Evolutionary conservation across 2,113 vertebrate species (phyloP), one percentile per base, ranked within the genome.

Genomic region (Harpagus bidentatus): DNA sequence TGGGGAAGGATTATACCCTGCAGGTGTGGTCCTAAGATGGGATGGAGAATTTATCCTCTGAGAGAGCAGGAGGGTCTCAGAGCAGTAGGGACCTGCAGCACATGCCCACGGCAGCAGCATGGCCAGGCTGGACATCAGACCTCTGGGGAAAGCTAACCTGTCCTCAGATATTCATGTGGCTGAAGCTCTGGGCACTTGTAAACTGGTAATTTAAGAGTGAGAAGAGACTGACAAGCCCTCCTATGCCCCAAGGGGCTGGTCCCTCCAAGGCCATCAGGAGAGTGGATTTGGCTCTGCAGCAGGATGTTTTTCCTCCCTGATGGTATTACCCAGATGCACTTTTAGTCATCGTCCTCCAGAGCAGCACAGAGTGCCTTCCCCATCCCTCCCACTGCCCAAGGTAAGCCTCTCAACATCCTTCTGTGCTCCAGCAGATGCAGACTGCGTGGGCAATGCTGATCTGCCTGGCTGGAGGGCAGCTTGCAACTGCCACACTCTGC

Each of bases 401-500:
- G 17, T 19, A 22, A 53, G 29, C 3, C 23, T 32, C 26, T 72
- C 1, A 0, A 62, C 23, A 4, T 40, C 9, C 1, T 65, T 71
- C 77, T 86, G 4, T 65, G 45, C 62, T 21, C 14, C 86, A 97
- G 96, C 89, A 90, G 92, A 95, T 93, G 94, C 61, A 55, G 53
- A 59, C 67, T 3, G 0, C 36, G 36, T 86, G 85, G 18, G 40
- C 42, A 18, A 63, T 94, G 81, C 67, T 98, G 40, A 34, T 98
- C 38, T 80, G 76, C 14, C 59, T 98, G 18, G 53, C 86, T 6
- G 85, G 58, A 13, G 62, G 94, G 47, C 95, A 98, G 56, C 18
- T 95, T 45, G 95, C 95, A 77, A 86, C 83, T 21, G 79, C 89
- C 55, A 82, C 71, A 0, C 80, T 45, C 83, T 99, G 99, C 83